phyloP scores from a whole-genome alignment of 2,888 invertebrate genomes.

The Dasypolia templi region DNA sequence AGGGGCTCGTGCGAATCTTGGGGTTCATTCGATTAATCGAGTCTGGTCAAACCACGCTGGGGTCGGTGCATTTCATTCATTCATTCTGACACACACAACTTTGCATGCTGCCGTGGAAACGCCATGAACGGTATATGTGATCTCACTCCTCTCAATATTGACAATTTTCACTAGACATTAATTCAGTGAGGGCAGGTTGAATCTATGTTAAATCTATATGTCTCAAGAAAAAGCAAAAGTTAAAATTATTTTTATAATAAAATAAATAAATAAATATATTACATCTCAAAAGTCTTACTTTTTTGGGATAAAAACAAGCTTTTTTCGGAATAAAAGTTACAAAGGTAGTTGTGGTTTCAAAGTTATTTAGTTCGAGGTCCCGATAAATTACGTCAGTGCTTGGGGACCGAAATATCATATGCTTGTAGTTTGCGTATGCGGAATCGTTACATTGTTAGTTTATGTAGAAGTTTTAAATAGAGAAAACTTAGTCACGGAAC shows the following conservation, averaged over 20 bases:
- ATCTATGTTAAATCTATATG: too few species aligned
- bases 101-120: too few species aligned
- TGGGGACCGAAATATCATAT: slow-evolving; percentile 40
- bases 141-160: neutral
- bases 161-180: too few species aligned
- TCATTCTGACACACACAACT: too few species aligned
- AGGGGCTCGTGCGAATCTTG: too few species aligned
- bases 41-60: too few species aligned
- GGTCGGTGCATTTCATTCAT: too few species aligned
- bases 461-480: too few species aligned
- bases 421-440: neutral
- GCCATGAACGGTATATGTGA: too few species aligned
- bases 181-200: too few species aligned
- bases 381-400: slow-evolving; percentile 21
- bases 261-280: neutral
- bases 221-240: neutral
- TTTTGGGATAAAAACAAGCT: neutral
- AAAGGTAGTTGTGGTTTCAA: slow-evolving; percentile 8
- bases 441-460: slow-evolving; percentile 22
- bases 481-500: slow-evolving; percentile 9
- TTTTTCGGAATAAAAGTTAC: slow-evolving; percentile 8
- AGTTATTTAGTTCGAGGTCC: slow-evolving; percentile 24
- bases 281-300: neutral
- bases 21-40: too few species aligned
- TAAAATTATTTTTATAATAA: neutral